Evolutionary conservation across 2,888 invertebrate species (phyloP).

Genomic region (Tetramorium bicarinatum): DNA sequence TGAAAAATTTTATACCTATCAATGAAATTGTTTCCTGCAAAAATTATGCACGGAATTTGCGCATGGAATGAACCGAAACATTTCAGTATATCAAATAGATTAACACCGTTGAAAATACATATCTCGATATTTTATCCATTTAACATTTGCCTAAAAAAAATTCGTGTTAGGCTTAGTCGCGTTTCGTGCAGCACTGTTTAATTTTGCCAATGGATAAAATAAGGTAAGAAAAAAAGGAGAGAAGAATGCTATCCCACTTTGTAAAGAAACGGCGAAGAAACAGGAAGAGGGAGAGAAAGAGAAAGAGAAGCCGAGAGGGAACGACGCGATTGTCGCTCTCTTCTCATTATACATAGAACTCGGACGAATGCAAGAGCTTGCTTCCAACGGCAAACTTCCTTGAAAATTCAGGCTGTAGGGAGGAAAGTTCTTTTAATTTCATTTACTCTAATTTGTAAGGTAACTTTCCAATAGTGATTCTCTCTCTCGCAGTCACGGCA

Average conservation of each 20-base stretch:
- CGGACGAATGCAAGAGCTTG: slow-evolving; percentile 82
- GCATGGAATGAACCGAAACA: slow-evolving; percentile 5
- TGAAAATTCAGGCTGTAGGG: slow-evolving; percentile 78
- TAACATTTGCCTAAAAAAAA: slow-evolving; percentile 23
- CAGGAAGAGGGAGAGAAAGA: slow-evolving; percentile 46
- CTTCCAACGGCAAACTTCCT: slow-evolving; percentile 77
- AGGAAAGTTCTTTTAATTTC: slow-evolving; percentile 84
- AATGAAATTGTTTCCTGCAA: not conserved
- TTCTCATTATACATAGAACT: slow-evolving; percentile 83
- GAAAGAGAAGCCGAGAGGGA: slow-evolving; percentile 60
- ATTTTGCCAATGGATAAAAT: slow-evolving; percentile 26
- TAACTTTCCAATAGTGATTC: slow-evolving; percentile 85
- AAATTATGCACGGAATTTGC: slow-evolving; percentile 9
- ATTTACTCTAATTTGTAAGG: slow-evolving; percentile 85
- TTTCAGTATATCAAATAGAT: not conserved
- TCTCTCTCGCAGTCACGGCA: slow-evolving; percentile 65
- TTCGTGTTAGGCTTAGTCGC: slow-evolving; percentile 1
- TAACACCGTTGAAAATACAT: not conserved
- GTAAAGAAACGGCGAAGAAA: slow-evolving; percentile 25
- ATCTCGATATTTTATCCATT: not conserved
- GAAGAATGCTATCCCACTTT: slow-evolving; percentile 14
- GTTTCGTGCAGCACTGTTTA: slow-evolving; percentile 23
- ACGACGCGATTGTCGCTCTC: slow-evolving; percentile 71
- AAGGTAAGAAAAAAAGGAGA: not conserved
- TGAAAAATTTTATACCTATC: not conserved